Base-by-base conservation (phyloP, 2,888 invertebrate genomes). In the Tetragonula carbonaria region DNA sequence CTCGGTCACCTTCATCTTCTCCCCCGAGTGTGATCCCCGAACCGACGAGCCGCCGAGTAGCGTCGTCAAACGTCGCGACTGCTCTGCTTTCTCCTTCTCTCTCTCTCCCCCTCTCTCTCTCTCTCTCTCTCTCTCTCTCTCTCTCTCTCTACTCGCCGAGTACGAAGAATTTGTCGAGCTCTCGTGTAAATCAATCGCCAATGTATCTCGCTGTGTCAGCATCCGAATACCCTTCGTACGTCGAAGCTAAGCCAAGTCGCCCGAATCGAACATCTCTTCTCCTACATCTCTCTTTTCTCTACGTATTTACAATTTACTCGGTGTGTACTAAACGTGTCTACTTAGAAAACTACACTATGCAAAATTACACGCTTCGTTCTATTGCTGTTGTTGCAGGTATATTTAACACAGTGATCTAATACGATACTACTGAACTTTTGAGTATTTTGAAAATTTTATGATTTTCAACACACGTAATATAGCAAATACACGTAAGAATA, bases 91-190 rank as follows among this genome's bases (percentile, higher is more conserved):
- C 33, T 33, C 1, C n/a, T 45, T 21, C 45, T 45, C 38, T 28
- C 28, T 28, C 28, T 28, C 28, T 28, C 28, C 1, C 28, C 1
- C 28, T 28, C 28, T 28, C 28, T 28, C 28, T 28, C 28, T n/a
- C n/a, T n/a, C n/a, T 0, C 28, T 28, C 28, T 0, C 28, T 28
- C 28, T 28, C 28, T 28, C 33, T 33, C 3, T 33, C 33, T 33
- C 0, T 18, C 28, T 21, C 45, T 28, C 38, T 45, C 45, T 45
- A 45, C 45, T 45, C n/a, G 18, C 38, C 23, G 57, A 70, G 14
- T 74, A 82, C 81, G 82, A 81, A 82, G 82, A 82, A 81, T 82
- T 81, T 81, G 82, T 81, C 53, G 14, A 74, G 16, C 14, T 68
- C 63, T 59, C 81, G 82, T 80, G 74, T 45, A 38, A 80, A 57